Evolutionary conservation across 1,140 invertebrate genomes (phyloP).

Genomic region (Drosophila equinoxialis): DNA sequence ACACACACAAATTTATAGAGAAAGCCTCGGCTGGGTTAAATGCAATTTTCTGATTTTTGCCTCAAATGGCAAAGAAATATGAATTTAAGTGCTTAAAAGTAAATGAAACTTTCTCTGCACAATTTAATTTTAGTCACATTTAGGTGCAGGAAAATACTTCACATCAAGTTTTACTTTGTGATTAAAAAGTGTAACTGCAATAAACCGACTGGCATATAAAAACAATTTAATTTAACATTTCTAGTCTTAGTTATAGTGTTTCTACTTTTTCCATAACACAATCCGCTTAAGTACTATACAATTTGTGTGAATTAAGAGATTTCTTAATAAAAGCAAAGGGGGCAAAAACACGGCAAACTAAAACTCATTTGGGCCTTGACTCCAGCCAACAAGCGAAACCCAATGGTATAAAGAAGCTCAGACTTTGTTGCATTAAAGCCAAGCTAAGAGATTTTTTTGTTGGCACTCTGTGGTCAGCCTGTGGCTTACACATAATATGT

Average conservation of each 20-base stretch:
- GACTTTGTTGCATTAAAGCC: slow-evolving; percentile 67
- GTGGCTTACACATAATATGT: not conserved
- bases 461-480: not conserved
- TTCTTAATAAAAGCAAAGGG: slow-evolving; percentile 35
- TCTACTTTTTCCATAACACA: slow-evolving; percentile 38
- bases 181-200: too few relatives aligned
- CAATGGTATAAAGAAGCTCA: not conserved
- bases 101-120: slow-evolving; percentile 17
- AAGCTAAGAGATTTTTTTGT: slow-evolving; percentile 37
- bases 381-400: slow-evolving; percentile 1
- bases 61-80: not conserved
- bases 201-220: slow-evolving; percentile 37
- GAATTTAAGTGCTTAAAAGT: not conserved
- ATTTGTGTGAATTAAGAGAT: slow-evolving; percentile 72
- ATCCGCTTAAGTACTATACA: slow-evolving; percentile 59
- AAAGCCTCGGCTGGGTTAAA: not conserved
- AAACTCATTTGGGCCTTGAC: slow-evolving; percentile 43
- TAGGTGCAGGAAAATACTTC: too few relatives aligned
- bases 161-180: too few relatives aligned
- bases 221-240: slow-evolving; percentile 53
- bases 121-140: not conserved
- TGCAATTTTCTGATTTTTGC: slow-evolving; percentile 2
- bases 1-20: slow-evolving; percentile 29
- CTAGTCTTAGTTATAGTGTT: slow-evolving; percentile 51
- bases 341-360: slow-evolving; percentile 20